phyloP scores from a whole-genome alignment of 2,797 vertebrate species.

The Aselliscus stoliczkanus region DNA sequence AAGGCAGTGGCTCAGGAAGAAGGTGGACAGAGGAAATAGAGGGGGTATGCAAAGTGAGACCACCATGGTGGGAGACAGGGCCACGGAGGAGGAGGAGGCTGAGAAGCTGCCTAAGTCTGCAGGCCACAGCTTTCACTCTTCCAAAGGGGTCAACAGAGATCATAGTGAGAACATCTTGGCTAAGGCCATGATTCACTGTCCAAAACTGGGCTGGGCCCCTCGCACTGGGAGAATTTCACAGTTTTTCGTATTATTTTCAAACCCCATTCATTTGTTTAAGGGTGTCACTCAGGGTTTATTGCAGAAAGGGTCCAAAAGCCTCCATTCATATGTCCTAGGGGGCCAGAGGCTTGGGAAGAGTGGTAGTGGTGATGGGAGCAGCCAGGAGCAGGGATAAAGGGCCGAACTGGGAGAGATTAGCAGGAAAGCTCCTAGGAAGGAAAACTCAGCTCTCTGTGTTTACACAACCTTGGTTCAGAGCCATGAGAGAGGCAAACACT shows the following conservation, averaged over 20 bases:
- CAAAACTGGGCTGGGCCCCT: conserved; percentile 62
- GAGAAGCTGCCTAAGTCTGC: conserved; percentile 33
- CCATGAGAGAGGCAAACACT: neutral
- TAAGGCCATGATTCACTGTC: conserved; percentile 28
- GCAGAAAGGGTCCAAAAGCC: conserved; percentile 28
- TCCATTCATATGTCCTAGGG: neutral
- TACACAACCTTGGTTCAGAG: neutral
- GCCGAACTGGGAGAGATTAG: neutral
- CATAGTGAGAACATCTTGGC: conserved; percentile 61
- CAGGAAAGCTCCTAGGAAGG: neutral
- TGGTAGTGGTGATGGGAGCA: neutral
- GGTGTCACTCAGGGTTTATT: conserved; percentile 50
- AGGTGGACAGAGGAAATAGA: conserved; percentile 14
- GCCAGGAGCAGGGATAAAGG: neutral
- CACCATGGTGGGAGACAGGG: neutral
- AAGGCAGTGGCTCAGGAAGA: conserved; percentile 29
- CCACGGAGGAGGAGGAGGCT: conserved; percentile 36
- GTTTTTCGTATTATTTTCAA: conserved; percentile 51
- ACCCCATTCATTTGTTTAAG: conserved; percentile 29
- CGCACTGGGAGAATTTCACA: conserved; percentile 48
- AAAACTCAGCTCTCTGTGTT: neutral
- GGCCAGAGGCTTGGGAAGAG: neutral
- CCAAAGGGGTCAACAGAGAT: conserved; percentile 56
- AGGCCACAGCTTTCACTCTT: conserved; percentile 40
- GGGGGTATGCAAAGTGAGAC: neutral